phyloP scores from a whole-genome alignment of 2,113 vertebrate species.

The Platichthys flesus region DNA sequence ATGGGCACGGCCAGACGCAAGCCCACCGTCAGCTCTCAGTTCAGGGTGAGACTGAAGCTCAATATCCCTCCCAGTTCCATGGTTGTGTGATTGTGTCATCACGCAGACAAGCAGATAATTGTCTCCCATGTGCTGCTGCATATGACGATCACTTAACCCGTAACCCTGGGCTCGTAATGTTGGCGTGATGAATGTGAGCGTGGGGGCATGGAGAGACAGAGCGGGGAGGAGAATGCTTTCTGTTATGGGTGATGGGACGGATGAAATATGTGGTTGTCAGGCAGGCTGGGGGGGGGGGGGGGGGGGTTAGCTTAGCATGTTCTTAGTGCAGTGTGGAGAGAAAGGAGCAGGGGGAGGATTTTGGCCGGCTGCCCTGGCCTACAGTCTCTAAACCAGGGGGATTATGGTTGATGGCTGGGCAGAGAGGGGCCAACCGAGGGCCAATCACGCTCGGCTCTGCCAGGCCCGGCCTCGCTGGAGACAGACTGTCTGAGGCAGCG shows the following conservation, averaged over 20 bases:
- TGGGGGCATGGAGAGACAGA: conserved; percentile 7
- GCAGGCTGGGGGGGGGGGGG: conserved; percentile 36
- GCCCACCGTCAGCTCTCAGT: conserved; percentile 94
- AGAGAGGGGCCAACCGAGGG: conserved; percentile 77
- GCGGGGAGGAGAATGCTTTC: conserved; percentile 29
- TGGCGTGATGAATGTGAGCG: conserved; percentile 29
- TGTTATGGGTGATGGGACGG: conserved; percentile 60
- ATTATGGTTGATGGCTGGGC: conserved; percentile 80
- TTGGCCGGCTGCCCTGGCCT: conserved; percentile 75
- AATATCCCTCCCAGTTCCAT: conserved; percentile 3
- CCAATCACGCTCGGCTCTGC: conserved; percentile 70
- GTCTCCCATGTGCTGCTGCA: conserved; percentile 33
- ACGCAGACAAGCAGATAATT: conserved; percentile 36
- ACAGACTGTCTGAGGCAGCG: conserved; percentile 77
- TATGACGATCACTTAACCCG: conserved; percentile 41
- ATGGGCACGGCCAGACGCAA: conserved; percentile 92
- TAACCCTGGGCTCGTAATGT: conserved; percentile 24
- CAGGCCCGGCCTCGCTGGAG: conserved; percentile 74
- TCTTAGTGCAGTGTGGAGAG: conserved; percentile 67
- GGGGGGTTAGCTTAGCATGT: conserved; percentile 67
- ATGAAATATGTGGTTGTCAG: conserved; percentile 59
- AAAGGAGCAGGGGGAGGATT: conserved; percentile 65
- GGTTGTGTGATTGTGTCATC: conserved; percentile 20
- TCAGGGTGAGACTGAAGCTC: conserved; percentile 84
- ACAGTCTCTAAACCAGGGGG: conserved; percentile 74